Conservation (phyloP, 2,113 vertebrate genomes). For the Picathartes gymnocephalus region DNA sequence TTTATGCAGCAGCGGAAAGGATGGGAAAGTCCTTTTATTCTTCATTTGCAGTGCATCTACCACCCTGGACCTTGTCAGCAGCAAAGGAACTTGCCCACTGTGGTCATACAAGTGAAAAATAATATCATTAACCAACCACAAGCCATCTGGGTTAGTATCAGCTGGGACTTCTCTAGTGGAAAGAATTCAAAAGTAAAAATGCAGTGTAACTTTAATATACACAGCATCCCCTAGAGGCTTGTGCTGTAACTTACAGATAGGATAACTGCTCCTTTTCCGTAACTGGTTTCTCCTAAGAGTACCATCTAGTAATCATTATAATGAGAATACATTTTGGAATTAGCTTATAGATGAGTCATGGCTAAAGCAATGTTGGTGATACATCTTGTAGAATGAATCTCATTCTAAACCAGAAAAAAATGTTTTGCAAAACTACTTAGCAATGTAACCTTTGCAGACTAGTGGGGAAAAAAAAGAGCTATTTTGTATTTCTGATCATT, state of each 20-base stretch:
- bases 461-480: not conserved
- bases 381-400: not conserved
- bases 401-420: not conserved
- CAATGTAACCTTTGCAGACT: not conserved
- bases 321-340: not conserved
- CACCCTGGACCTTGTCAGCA: not conserved
- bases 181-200: not conserved
- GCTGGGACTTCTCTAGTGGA: not conserved
- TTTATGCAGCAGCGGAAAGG: not conserved
- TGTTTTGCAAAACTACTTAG: not conserved
- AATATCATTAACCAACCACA: not conserved
- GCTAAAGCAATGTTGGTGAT: not conserved
- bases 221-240: slow-evolving; percentile 2
- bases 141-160: not conserved
- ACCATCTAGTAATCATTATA: not conserved
- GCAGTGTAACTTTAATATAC: not conserved
- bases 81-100: not conserved
- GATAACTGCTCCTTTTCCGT: not conserved
- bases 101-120: not conserved
- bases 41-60: not conserved
- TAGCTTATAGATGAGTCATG: not conserved
- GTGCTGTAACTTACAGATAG: not conserved
- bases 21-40: not conserved
- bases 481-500: not conserved
- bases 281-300: not conserved